Percentiles rank a stretch among this genome's conserved stretches.
phyloP scores from a whole-genome alignment of 1,140 invertebrate species.

The Octopus bimaculoides region DNA sequence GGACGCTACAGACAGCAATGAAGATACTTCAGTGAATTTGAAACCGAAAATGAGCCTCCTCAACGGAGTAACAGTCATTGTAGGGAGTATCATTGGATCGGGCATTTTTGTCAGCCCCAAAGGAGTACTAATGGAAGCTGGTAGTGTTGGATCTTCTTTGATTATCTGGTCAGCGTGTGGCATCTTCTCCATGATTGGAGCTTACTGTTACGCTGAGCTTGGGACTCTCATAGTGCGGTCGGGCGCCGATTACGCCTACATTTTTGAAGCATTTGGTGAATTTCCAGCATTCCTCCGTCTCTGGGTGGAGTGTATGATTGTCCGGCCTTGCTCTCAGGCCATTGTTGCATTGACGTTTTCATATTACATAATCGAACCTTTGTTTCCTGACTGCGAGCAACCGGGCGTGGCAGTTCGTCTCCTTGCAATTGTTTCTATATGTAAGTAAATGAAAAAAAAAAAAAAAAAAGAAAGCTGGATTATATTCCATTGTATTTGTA shows the following conservation, averaged over 20 bases:
- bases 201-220: constrained; percentile 54
- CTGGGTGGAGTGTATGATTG: constrained; percentile 66
- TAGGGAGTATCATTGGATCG: constrained; percentile 62
- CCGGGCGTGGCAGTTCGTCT: constrained; percentile 49
- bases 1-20: too few relatives aligned
- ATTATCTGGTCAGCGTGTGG: constrained; percentile 82
- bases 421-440: constrained; percentile 51
- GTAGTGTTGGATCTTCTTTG: constrained; percentile 80
- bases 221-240: constrained; percentile 51
- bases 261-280: constrained; percentile 56
- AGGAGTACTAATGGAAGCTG: constrained; percentile 77
- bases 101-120: constrained; percentile 96
- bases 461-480: too few relatives aligned
- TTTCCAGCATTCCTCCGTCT: constrained; percentile 54
- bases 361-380: constrained; percentile 55
- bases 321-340: constrained; percentile 71
- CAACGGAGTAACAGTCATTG: constrained; percentile 53
- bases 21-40: constrained; percentile 37
- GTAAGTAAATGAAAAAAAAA: constrained; percentile 38
- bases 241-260: constrained; percentile 55
- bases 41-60: constrained; percentile 49
- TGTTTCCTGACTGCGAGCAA: constrained; percentile 55
- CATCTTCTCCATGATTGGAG: constrained; percentile 71
- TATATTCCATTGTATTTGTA: too few relatives aligned
- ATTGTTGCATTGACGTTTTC: constrained; percentile 57